Evolutionary conservation across 1,140 invertebrate genomes (phyloP), one percentile per base, ranked within the genome.

Genomic region (Cephus cinctus): DNA sequence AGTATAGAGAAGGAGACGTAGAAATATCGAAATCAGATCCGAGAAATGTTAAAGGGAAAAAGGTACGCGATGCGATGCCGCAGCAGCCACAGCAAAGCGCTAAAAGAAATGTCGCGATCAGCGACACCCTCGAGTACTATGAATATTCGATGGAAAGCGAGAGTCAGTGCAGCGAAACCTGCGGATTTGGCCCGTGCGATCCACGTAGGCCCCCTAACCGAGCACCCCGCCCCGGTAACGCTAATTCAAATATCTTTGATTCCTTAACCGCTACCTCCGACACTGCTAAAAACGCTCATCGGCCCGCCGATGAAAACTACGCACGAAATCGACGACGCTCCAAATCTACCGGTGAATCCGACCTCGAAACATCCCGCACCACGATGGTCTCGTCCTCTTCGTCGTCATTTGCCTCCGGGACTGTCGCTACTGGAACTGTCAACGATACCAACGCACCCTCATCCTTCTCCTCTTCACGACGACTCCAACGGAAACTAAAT

Each of bases 221-320:
- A 73, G 67, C 72, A 73, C 71, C 73, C 73, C 71, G 65, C 69
- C 73, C 75, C 63, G 67, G 71, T 77, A 77, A 75, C 62, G 75
- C 75, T 77, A 76, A 76, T 76, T 75, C 71, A 67, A 73, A 73
- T 76, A 65, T 74, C 67, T 76, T 76, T 77, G 70, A 77, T 77
- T 77, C 73, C 75, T 72, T 74, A 74, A 73, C 72, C 69, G 68
- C 69, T 70, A 75, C 71, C 69, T 74, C 72, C 72, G 67, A 75
- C 70, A 75, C 69, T 74, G 67, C 69, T 75, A 76, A 76, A 68
- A 69, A 73, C 66, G 67, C 59, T 61, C n/a, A n/a, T n/a, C 61
- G 59, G 61, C 50, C 55, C 63, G 61, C 59, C 60, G 62, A 64
- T 57, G 25, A 27, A 27, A 27, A 27, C 25, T 44, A 40, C 9